These are phyloP conservation scores for Troides aeacus DNA, from an alignment of 2,888 invertebrate species.

Conservation along the genomic window DNA sequence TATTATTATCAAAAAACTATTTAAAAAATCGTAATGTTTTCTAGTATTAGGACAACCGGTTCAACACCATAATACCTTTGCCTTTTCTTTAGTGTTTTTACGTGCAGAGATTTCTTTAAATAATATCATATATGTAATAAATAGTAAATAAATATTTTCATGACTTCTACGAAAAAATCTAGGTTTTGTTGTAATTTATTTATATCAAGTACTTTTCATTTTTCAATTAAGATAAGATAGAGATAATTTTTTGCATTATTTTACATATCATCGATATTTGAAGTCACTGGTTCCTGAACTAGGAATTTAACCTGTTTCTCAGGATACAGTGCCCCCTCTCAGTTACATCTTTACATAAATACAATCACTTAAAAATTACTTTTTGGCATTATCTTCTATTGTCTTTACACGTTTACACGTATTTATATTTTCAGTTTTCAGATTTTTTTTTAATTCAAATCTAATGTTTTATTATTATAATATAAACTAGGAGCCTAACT, in stretches of 20 bases:
- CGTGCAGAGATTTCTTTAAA: no score
- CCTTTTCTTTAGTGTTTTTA: no score
- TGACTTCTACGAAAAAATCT: background rate
- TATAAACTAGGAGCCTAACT: background rate
- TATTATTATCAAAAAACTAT: background rate
- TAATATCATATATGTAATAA: background rate
- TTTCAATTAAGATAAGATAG: background rate
- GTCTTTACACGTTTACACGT: slow-evolving; percentile 2
- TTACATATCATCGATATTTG: no score
- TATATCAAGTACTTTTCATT: background rate
- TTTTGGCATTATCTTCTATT: slow-evolving; percentile 1
- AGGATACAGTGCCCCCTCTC: no score
- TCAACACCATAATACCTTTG: no score
- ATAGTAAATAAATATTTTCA: background rate
- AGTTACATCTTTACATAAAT: no score
- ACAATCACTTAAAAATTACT: background rate
- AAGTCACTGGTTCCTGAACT: no score
- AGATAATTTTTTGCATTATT: no score
- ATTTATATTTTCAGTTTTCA: background rate
- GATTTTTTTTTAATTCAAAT: background rate
- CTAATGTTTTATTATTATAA: background rate
- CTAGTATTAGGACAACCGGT: background rate
- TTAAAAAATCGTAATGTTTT: background rate
- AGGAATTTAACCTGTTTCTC: no score
- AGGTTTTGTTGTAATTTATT: background rate